A percentile compares a stretch with the other conserved stretches of the same genome.
These are phyloP conservation scores for Seira musarum DNA, from an alignment of 2,888 invertebrate genomes.

Conservation along the genomic window DNA sequence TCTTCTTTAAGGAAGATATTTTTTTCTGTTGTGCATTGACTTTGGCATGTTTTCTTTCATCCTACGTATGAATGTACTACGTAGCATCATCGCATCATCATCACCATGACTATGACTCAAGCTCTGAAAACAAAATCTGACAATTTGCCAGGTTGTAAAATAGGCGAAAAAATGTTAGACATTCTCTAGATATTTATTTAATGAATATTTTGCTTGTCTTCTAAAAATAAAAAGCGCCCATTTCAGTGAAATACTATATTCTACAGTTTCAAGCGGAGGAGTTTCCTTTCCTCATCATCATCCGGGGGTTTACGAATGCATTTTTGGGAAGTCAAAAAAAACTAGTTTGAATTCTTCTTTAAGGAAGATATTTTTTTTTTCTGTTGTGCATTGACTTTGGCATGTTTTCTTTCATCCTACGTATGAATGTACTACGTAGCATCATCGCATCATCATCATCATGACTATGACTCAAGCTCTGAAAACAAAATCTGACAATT, in stretches of 20 bases:
- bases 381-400: not conserved
- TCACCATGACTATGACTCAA: not conserved
- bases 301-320: constrained; percentile 5
- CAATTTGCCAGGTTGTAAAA: not conserved
- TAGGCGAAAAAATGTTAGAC: not conserved
- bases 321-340: not conserved
- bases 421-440: no score
- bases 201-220: not conserved
- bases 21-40: not conserved
- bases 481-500: not conserved
- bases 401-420: no score
- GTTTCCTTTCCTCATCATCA: not conserved
- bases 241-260: not conserved
- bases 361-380: not conserved
- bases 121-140: not conserved
- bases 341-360: no score
- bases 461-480: not conserved
- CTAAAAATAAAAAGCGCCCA: not conserved
- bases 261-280: not conserved
- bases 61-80: no score
- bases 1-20: not conserved
- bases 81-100: no score
- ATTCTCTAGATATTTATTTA: not conserved
- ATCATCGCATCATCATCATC: no score
- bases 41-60: no score